A percentile compares a stretch with the other conserved stretches of the same genome.
phyloP scores from a whole-genome alignment of 2,113 vertebrate genomes.

The Falco punctatus region DNA sequence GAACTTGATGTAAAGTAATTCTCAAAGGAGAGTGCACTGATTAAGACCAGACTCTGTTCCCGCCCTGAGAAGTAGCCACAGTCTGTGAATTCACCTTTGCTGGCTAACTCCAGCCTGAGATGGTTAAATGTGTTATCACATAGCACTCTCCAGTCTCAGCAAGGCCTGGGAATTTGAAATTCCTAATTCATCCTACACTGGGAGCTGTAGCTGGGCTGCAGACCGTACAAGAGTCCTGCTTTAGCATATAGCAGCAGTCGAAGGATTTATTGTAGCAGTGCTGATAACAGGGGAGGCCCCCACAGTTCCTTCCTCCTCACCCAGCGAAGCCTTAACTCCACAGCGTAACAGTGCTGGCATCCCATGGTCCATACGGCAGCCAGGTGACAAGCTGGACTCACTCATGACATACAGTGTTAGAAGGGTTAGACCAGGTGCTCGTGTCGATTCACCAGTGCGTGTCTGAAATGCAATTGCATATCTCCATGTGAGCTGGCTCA shows the following conservation, averaged over 20 bases:
- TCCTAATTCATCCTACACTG: not conserved
- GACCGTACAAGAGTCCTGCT: not conserved
- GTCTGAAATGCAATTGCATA: not conserved
- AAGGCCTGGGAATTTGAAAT: not conserved
- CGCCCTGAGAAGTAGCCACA: not conserved
- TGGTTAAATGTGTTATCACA: not conserved
- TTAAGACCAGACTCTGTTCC: not conserved
- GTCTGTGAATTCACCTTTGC: not conserved
- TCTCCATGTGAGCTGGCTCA: conserved; percentile 15
- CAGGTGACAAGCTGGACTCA: not conserved
- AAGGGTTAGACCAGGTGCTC: conserved; percentile 2
- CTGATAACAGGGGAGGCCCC: not conserved
- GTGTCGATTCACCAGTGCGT: not conserved
- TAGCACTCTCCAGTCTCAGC: not conserved
- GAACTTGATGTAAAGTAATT: not conserved
- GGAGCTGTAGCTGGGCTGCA: not conserved
- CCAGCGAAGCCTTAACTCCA: not conserved
- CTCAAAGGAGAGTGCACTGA: not conserved
- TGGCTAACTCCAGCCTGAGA: not conserved
- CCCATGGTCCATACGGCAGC: not conserved
- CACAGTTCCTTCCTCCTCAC: not conserved
- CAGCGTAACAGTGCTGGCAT: not conserved
- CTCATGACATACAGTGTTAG: not conserved
- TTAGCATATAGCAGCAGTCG: not conserved
- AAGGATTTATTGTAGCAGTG: not conserved